Evolutionary conservation across 2,888 invertebrate species (phyloP), one percentile per base, ranked within the genome.

Genomic region (Sphinx pinastri): DNA sequence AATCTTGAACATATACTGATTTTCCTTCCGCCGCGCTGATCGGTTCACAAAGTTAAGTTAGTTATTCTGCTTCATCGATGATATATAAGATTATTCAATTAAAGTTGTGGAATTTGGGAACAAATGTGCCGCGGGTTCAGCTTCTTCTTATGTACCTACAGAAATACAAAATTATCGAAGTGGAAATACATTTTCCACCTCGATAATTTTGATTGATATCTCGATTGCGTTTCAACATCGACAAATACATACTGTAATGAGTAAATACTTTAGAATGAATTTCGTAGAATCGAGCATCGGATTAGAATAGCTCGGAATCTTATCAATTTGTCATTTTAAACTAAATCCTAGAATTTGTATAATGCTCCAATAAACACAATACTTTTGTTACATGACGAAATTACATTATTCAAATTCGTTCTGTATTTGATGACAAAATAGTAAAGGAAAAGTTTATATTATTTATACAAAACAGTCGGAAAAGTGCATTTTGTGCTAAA

Each of bases 61-160:
- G 54, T 52, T 66, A 63, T 71, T 76, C 69, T 68, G 68, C 70
- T 74, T 47, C 70, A 66, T 74, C 66, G 68, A 47, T 76, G 70
- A 52, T 75, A 73, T 67, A 70, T 70, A 72, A 71, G 60, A 59
- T 69, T 51, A 73, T 72, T 75, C 59, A 72, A 76, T 66, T 69
- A 67, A 69, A 11, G 14, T 68, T 71, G 67, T 67, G 13, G 60
- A 69, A 57, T 71, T 59, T 69, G n/a, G 67, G 13, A 67, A 66
- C 49, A 63, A 63, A 63, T 49, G 47, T 49, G 67, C 54, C n/a
- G 14, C 10, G n/a, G 38, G 16, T 47, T 47, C 19, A 19, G 63
- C 47, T 45, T 45, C 52, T 69, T 54, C 14, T 55, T 63, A 16
- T 54, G 47, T 19, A 25, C 1, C 25, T 25, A 55, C 45, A 45